phyloP scores from a whole-genome alignment of 2,113 vertebrate species.

The Phodopus roborovskii region DNA sequence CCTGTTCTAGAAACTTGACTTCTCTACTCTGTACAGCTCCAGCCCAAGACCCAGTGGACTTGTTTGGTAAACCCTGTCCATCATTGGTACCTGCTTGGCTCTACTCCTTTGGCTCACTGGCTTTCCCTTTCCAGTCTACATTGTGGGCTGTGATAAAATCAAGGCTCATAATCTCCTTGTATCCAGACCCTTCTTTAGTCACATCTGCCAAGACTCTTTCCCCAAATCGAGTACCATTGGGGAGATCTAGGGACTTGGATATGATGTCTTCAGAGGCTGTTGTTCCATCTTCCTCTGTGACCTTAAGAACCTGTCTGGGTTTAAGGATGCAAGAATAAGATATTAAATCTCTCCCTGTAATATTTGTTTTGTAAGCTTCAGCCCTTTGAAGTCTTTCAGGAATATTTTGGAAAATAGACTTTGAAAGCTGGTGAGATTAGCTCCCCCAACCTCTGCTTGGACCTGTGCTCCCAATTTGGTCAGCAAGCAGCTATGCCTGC shows the following conservation, averaged over 20 bases:
- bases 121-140: background rate
- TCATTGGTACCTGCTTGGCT: background rate
- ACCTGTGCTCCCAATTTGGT: background rate
- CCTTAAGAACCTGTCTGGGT: background rate
- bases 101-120: background rate
- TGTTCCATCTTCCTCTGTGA: background rate
- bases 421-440: background rate
- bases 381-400: background rate
- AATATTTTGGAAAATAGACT: slow-evolving; percentile 7
- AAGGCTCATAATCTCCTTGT: background rate
- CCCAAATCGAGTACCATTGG: background rate
- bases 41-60: background rate
- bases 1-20: slow-evolving; percentile 34
- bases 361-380: slow-evolving; percentile 34
- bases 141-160: background rate
- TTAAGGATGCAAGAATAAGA: background rate
- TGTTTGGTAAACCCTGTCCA: background rate
- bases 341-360: background rate
- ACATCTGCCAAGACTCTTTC: background rate
- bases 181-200: background rate
- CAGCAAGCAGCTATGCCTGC: background rate
- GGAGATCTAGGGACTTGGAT: background rate
- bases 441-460: background rate
- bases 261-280: background rate
- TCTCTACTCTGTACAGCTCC: background rate